Evolutionary conservation across 2,113 vertebrate genomes (phyloP).

Genomic region (Aptenodytes patagonicus): DNA sequence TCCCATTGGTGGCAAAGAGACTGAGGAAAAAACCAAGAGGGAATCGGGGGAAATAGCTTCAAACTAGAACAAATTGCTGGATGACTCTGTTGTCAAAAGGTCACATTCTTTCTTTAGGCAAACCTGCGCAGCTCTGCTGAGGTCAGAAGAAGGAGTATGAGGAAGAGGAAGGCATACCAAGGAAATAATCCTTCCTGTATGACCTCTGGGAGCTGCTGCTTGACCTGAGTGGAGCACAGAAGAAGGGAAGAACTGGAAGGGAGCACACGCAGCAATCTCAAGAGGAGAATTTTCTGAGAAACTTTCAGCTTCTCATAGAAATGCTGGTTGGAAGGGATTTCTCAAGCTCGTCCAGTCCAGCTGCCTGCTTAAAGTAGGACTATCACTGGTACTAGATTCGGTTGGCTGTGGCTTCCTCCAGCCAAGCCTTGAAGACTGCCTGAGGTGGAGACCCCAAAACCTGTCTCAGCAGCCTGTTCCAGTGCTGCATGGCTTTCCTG

Average conservation of each 20-base stretch:
- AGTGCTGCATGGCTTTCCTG: neutral
- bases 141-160: slow-evolving; percentile 21
- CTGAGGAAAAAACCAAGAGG: neutral
- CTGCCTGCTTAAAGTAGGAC: neutral
- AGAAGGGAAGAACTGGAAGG: neutral
- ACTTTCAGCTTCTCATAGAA: neutral
- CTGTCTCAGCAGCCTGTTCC: neutral
- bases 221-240: neutral
- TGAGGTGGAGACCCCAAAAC: neutral
- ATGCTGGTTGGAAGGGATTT: neutral
- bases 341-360: neutral
- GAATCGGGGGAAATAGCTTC: slow-evolving; percentile 6
- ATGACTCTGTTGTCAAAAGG: slow-evolving; percentile 28
- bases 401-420: neutral
- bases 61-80: slow-evolving; percentile 39
- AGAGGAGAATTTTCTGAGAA: neutral
- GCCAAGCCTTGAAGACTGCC: neutral
- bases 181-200: slow-evolving; percentile 44
- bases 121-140: neutral
- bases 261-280: neutral
- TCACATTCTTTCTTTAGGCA: slow-evolving; percentile 47
- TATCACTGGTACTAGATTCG: neutral
- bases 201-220: slow-evolving; percentile 16
- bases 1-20: neutral
- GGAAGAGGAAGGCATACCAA: slow-evolving; percentile 30